A percentile compares a stretch with the other conserved stretches of the same genome.
These are phyloP conservation scores for Calcarius lapponicus DNA, from an alignment of 2,797 vertebrate genomes.

Conservation along the genomic window DNA sequence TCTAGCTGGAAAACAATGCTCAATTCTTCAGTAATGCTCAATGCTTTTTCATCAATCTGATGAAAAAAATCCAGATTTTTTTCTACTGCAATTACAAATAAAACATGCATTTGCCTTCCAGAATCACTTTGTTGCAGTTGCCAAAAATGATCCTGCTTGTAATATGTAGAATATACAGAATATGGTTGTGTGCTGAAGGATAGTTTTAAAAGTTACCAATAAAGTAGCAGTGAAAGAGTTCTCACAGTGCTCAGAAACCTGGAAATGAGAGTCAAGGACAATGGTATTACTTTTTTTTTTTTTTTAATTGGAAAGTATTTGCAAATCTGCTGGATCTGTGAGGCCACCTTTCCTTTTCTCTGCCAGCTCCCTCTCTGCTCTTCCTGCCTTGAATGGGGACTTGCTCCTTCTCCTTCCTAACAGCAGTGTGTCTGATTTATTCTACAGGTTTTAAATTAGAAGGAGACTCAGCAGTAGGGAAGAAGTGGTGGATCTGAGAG, in stretches of 20 bases:
- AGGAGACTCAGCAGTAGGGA: slow-evolving; percentile 2
- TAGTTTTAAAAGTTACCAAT: neutral
- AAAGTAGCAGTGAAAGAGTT: neutral
- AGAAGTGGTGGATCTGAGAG: neutral
- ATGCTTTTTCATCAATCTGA: neutral
- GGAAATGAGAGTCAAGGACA: neutral
- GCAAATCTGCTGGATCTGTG: neutral
- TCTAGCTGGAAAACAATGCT: neutral
- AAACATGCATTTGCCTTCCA: neutral
- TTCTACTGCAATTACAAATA: neutral
- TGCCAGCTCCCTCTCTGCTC: neutral
- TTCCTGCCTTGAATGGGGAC: neutral
- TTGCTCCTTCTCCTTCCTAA: neutral
- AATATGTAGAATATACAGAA: neutral
- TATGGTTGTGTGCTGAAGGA: neutral
- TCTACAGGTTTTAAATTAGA: slow-evolving; percentile 30
- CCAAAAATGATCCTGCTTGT: accelerated
- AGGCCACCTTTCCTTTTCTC: neutral
- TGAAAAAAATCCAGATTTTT: neutral
- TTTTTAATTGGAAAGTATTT: neutral
- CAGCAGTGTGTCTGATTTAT: neutral
- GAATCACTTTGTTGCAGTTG: neutral
- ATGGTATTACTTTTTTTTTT: neutral
- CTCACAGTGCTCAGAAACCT: neutral
- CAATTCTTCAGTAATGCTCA: neutral